These are phyloP conservation scores for Norana najaformis DNA, from an alignment of 2,888 invertebrate species.

Conservation along the genomic window DNA sequence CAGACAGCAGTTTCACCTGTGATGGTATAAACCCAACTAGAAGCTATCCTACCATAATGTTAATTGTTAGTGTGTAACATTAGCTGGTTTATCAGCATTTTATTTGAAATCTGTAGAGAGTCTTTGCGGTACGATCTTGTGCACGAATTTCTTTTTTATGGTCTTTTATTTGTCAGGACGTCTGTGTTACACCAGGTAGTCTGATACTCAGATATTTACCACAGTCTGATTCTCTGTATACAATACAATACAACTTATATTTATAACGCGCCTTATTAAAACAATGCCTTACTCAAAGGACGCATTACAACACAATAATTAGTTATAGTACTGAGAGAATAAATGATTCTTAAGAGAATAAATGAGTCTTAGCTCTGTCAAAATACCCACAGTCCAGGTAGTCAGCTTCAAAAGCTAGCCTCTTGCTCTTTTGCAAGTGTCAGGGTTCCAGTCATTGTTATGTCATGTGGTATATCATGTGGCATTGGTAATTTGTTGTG, in stretches of 20 bases:
- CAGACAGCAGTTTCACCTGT: background rate
- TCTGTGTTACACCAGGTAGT: background rate
- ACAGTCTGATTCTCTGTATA: background rate
- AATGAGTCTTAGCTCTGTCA: no score
- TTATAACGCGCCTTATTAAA: no score
- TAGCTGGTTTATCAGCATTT: background rate
- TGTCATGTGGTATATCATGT: background rate
- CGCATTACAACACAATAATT: no score
- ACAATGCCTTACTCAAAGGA: no score
- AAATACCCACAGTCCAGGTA: background rate
- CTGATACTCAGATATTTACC: conserved; percentile 4
- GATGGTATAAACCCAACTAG: background rate
- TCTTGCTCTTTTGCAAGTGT: background rate
- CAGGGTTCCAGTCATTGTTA: background rate
- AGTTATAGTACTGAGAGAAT: no score
- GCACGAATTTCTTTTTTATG: background rate
- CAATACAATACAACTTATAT: no score
- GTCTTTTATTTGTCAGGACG: background rate
- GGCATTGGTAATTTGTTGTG: background rate
- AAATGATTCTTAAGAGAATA: no score
- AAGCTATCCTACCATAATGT: background rate
- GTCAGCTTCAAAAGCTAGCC: background rate
- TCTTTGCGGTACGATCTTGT: background rate
- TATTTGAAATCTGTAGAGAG: background rate
- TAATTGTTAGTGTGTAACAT: background rate